Conservation (phyloP, 1,140 invertebrate species). For the Drosophila miranda region DNA sequence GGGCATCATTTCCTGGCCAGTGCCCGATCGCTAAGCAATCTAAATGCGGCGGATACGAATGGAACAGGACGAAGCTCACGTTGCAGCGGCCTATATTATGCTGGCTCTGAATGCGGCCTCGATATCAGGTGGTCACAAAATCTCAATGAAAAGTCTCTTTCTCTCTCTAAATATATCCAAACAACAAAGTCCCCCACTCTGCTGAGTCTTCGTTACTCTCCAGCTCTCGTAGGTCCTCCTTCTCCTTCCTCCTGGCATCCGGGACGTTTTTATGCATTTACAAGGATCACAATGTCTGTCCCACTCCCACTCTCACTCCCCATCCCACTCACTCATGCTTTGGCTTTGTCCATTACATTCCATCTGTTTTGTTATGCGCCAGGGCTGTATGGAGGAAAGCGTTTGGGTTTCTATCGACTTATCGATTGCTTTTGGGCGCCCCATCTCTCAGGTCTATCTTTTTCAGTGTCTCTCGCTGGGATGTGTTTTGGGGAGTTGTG, state of each 20-base stretch:
- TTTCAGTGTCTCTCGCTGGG: too few relatives aligned
- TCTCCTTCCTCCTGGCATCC: neutral
- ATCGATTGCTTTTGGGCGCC: too few relatives aligned
- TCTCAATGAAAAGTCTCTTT: neutral
- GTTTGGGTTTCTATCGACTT: too few relatives aligned
- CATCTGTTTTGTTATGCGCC: too few relatives aligned
- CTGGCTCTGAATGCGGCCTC: conserved; percentile 75
- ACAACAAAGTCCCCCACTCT: neutral
- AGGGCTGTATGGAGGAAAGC: too few relatives aligned
- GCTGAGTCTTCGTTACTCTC: neutral
- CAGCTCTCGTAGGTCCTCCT: conserved; percentile 24
- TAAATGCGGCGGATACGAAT: conserved; percentile 37
- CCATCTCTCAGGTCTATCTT: too few relatives aligned
- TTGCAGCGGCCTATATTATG: conserved; percentile 58
- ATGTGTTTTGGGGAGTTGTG: too few relatives aligned
- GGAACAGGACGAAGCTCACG: conserved; percentile 33
- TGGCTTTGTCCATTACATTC: too few relatives aligned
- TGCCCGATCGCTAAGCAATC: conserved; percentile 68
- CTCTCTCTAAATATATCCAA: neutral
- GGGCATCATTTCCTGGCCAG: conserved; percentile 33
- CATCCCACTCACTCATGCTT: too few relatives aligned
- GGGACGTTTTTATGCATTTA: too few relatives aligned
- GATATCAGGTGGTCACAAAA: conserved; percentile 71
- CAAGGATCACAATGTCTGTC: too few relatives aligned
- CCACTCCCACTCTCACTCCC: too few relatives aligned